Evolutionary conservation across 1,140 invertebrate species (phyloP).

Genomic region (Aphelenchoides avenae): DNA sequence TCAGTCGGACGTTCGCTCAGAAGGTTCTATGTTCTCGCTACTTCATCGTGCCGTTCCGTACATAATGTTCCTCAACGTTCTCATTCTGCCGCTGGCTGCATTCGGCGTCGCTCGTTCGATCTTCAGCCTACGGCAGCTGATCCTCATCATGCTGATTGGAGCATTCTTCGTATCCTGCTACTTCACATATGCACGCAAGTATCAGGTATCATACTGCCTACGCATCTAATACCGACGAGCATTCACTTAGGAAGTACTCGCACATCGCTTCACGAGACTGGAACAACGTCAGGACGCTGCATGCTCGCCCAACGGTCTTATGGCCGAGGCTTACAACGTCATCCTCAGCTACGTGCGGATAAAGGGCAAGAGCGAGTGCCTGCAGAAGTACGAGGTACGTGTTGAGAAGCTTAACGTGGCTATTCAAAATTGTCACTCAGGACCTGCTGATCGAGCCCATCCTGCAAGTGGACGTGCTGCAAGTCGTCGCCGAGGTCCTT

Average conservation of each 20-base stretch:
- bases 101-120: conserved; percentile 26
- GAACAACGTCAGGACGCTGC: not conserved
- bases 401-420: not conserved
- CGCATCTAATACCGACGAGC: too few relatives aligned
- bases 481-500: conserved; percentile 38
- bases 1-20: conserved; percentile 18
- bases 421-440: conserved; percentile 13
- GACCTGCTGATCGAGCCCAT: conserved; percentile 40
- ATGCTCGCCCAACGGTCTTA: conserved; percentile 33
- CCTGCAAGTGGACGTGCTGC: conserved; percentile 36
- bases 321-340: conserved; percentile 36
- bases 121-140: conserved; percentile 15
- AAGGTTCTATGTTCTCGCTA: conserved; percentile 23
- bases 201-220: conserved; percentile 28
- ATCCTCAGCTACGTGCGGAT: conserved; percentile 40
- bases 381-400: conserved; percentile 36
- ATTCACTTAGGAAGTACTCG: conserved; percentile 36
- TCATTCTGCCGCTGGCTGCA: conserved; percentile 20
- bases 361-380: conserved; percentile 40
- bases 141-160: conserved; percentile 19
- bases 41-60: conserved; percentile 21
- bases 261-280: conserved; percentile 28
- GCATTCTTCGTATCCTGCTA: conserved; percentile 34
- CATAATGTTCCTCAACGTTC: conserved; percentile 30
- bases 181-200: conserved; percentile 42